Percentiles rank a stretch among this genome's conserved stretches.
Conservation (phyloP, 2,113 vertebrate genomes). For the Oryzias woworae region DNA sequence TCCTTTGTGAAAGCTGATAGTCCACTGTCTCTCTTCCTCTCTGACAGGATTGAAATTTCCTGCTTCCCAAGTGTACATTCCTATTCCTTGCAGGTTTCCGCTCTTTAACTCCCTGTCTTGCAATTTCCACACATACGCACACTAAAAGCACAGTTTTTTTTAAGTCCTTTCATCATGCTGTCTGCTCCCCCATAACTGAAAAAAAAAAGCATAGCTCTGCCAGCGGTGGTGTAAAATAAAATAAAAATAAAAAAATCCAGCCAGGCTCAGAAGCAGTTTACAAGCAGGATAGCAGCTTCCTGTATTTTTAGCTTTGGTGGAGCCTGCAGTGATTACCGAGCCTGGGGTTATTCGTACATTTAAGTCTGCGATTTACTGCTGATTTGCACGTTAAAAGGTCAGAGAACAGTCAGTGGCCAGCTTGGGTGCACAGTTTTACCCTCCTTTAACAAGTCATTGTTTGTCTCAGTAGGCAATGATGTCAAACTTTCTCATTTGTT, state of each 20-base stretch:
- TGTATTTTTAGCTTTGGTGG: slow-evolving; percentile 66
- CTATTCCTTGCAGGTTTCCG: neutral
- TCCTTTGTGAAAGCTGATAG: slow-evolving; percentile 16
- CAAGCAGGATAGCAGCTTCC: slow-evolving; percentile 49
- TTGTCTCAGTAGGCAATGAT: neutral
- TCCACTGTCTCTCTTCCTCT: slow-evolving; percentile 2
- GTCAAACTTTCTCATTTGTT: neutral
- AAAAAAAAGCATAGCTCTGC: slow-evolving; percentile 43
- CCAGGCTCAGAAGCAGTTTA: slow-evolving; percentile 41
- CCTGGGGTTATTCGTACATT: slow-evolving; percentile 21
- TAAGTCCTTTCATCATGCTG: slow-evolving; percentile 23
- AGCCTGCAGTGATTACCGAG: slow-evolving; percentile 34
- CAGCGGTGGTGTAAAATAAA: slow-evolving; percentile 41
- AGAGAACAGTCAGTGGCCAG: neutral
- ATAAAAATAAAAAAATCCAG: neutral
- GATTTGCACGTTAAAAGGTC: slow-evolving; percentile 48
- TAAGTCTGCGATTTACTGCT: slow-evolving; percentile 31
- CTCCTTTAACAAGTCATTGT: slow-evolving; percentile 18
- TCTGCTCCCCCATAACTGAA: slow-evolving; percentile 25
- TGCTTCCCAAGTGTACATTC: neutral
- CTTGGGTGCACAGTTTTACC: slow-evolving; percentile 19
- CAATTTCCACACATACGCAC: slow-evolving; percentile 12
- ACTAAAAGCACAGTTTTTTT: neutral
- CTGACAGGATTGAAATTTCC: slow-evolving; percentile 7
- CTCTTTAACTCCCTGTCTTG: neutral